Conservation (phyloP, 2,797 vertebrate genomes). For the Phrynocephalus guinanensis region DNA sequence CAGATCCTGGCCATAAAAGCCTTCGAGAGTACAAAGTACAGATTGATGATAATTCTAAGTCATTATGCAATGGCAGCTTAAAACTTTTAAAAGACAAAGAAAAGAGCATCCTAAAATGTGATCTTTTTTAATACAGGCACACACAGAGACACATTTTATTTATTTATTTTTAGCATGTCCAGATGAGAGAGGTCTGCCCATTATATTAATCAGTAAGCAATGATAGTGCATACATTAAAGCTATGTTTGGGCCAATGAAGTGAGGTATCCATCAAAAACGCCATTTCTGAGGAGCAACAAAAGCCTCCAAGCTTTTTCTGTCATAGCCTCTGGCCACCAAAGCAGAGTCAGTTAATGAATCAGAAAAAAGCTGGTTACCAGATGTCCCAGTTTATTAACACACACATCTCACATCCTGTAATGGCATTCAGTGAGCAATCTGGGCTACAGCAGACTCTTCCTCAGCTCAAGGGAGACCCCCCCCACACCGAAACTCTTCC, state of each 20-base stretch:
- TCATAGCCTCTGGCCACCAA: slow-evolving; percentile 81
- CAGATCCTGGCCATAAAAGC: too few species aligned
- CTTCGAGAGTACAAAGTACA: too few species aligned
- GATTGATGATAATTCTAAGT: neutral
- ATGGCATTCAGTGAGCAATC: slow-evolving; percentile 82
- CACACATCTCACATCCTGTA: slow-evolving; percentile 79
- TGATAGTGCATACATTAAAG: slow-evolving; percentile 50
- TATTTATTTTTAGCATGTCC: slow-evolving; percentile 25
- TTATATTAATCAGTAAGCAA: slow-evolving; percentile 52
- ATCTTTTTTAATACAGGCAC: neutral
- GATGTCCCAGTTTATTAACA: slow-evolving; percentile 90
- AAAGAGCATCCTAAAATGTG: slow-evolving; percentile 20
- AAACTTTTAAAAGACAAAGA: neutral
- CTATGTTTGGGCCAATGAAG: slow-evolving; percentile 61
- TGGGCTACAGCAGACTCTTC: slow-evolving; percentile 69
- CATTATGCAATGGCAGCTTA: neutral
- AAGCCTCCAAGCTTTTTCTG: slow-evolving; percentile 75
- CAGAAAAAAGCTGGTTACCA: slow-evolving; percentile 92
- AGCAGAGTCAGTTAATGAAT: slow-evolving; percentile 87
- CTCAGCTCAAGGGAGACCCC: slow-evolving; percentile 61
- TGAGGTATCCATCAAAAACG: slow-evolving; percentile 71
- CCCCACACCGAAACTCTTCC: slow-evolving; percentile 55
- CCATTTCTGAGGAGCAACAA: slow-evolving; percentile 72
- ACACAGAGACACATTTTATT: neutral
- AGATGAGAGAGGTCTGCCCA: slow-evolving; percentile 24